These are phyloP conservation scores for Drosophila teissieri DNA, from an alignment of 1,140 invertebrate genomes.

Conservation along the genomic window DNA sequence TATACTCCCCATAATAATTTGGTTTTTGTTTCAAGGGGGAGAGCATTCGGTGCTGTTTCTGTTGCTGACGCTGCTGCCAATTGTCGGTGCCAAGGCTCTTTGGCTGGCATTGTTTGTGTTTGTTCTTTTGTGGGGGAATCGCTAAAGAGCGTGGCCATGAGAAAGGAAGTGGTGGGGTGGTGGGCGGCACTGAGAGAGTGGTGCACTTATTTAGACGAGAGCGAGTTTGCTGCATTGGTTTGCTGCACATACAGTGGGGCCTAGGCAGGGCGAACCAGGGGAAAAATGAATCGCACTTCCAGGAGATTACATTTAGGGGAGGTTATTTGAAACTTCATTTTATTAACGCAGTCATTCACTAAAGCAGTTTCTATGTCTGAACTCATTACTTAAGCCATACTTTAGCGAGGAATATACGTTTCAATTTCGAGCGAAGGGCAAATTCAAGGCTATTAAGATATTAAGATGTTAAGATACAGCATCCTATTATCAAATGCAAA, in stretches of 20 bases:
- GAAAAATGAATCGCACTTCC: not conserved
- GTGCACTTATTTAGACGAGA: constrained; percentile 26
- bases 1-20: not conserved
- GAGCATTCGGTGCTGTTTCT: constrained; percentile 36
- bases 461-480: not conserved
- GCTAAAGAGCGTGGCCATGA: constrained; percentile 30
- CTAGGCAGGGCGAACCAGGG: not conserved
- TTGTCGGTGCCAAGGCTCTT: constrained; percentile 80
- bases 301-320: not conserved
- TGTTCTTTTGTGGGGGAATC: constrained; percentile 60
- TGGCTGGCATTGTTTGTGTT: constrained; percentile 73
- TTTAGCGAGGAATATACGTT: no score
- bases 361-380: no score
- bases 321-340: no score
- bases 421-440: no score
- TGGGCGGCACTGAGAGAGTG: constrained; percentile 27
- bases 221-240: constrained; percentile 21
- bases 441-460: no score
- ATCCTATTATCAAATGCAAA: not conserved
- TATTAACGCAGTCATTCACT: no score
- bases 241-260: constrained; percentile 10
- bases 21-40: constrained; percentile 28
- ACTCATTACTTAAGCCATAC: no score
- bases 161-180: constrained; percentile 6
- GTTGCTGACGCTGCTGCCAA: constrained; percentile 52